Percentiles rank a stretch among this genome's conserved stretches.
Conservation (phyloP, 2,113 vertebrate genomes). For the Pandion haliaetus region DNA sequence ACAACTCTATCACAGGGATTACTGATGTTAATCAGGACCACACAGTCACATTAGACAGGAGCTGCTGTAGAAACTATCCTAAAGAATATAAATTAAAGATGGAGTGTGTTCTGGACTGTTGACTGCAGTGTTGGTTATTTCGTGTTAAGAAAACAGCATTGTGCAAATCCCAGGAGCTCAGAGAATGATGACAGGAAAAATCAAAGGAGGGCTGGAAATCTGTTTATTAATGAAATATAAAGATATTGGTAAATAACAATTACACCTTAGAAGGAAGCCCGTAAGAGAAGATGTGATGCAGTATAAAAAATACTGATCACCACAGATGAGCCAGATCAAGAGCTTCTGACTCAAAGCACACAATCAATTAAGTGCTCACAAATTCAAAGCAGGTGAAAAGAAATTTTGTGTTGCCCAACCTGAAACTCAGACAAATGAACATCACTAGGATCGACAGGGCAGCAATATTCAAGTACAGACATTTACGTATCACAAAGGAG, state of each 20-base stretch:
- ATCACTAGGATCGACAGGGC: background rate
- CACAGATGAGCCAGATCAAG: constrained; percentile 44
- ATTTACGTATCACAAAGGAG: background rate
- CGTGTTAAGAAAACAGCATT: background rate
- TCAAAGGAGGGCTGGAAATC: constrained; percentile 47
- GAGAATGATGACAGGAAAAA: background rate
- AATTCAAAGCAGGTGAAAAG: constrained; percentile 30
- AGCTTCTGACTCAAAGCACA: constrained; percentile 57
- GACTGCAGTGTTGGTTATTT: constrained; percentile 5
- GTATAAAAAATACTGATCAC: constrained; percentile 45
- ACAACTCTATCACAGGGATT: background rate
- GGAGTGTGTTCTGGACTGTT: constrained; percentile 33
- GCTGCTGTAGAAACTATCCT: constrained; percentile 7
- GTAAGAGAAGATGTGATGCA: constrained; percentile 32
- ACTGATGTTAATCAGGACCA: constrained; percentile 43
- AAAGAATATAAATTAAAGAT: constrained; percentile 18
- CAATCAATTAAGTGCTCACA: constrained; percentile 24
- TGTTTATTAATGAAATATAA: constrained; percentile 60
- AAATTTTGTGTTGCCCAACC: background rate
- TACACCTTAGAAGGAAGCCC: constrained; percentile 30
- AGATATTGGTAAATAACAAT: constrained; percentile 36
- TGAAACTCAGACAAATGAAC: background rate
- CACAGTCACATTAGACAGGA: background rate
- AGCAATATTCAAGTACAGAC: background rate
- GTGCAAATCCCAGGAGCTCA: background rate